Evolutionary conservation across 2,113 vertebrate genomes (phyloP).

Genomic region (Chionodraco myersi): DNA sequence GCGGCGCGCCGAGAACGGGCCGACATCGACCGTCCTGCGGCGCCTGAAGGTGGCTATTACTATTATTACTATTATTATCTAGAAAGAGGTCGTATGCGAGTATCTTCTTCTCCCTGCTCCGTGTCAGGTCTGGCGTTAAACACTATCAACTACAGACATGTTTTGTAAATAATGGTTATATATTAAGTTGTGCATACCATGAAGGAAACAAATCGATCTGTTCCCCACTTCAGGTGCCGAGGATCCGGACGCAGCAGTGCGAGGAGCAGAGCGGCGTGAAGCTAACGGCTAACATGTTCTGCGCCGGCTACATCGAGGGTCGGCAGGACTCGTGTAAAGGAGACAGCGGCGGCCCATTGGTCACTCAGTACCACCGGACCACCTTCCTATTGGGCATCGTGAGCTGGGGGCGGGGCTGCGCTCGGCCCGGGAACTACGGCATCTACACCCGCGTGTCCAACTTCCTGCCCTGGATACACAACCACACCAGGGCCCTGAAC

Average conservation of each 20-base stretch:
- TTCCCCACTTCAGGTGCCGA: conserved; percentile 77
- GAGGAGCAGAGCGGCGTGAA: conserved; percentile 75
- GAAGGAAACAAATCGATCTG: no score
- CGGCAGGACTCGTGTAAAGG: conserved; percentile 91
- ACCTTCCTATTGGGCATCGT: conserved; percentile 92
- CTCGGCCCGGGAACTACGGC: conserved; percentile 87
- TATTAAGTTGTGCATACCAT: no score
- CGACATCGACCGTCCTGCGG: conserved; percentile 84
- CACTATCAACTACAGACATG: no score
- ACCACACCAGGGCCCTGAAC: conserved; percentile 56
- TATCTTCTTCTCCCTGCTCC: no score
- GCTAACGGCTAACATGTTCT: conserved; percentile 95
- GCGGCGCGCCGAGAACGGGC: conserved; percentile 84
- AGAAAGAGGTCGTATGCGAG: no score
- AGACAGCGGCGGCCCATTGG: conserved; percentile 94
- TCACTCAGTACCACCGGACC: conserved; percentile 87
- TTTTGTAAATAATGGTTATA: no score
- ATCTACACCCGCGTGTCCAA: conserved; percentile 93
- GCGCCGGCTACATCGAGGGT: conserved; percentile 90
- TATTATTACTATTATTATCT: no score
- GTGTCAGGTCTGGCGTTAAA: no score
- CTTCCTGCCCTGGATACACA: conserved; percentile 88
- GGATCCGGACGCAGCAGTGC: conserved; percentile 89
- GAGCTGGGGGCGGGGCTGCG: conserved; percentile 96
- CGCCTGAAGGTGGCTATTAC: conserved; percentile 59